Percentiles rank a stretch among this genome's conserved stretches.
Conservation (phyloP, 1,140 invertebrate genomes). For the Bombyx mandarina region DNA sequence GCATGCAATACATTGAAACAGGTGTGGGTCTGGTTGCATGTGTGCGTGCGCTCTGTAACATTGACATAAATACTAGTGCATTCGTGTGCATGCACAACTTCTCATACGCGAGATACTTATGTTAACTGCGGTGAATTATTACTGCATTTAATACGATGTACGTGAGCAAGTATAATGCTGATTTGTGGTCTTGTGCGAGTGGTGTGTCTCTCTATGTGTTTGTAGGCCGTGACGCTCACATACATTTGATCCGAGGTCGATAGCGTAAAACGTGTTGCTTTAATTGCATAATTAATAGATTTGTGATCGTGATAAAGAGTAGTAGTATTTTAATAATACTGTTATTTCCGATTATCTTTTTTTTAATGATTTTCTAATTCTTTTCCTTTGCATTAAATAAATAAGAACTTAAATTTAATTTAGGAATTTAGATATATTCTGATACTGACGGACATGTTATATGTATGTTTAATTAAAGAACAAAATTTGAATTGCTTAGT, state of each 20-base stretch:
- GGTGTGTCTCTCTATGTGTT: constrained; percentile 7
- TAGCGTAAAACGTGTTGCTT: constrained; percentile 17
- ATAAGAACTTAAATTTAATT: no score
- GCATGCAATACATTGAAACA: constrained; percentile 29
- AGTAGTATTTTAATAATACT: no score
- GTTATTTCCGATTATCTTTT: no score
- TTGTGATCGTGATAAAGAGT: not conserved
- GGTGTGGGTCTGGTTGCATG: constrained; percentile 30
- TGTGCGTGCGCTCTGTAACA: constrained; percentile 43
- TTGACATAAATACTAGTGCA: constrained; percentile 59
- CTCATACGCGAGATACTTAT: constrained; percentile 7
- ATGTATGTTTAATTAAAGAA: no score
- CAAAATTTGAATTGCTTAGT: no score
- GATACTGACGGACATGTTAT: no score
- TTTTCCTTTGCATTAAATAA: no score
- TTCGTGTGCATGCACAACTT: constrained; percentile 19
- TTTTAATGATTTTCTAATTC: no score
- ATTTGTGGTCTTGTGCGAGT: constrained; percentile 30
- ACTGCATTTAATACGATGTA: constrained; percentile 31
- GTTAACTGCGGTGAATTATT: constrained; percentile 31
- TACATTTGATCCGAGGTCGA: constrained; percentile 39
- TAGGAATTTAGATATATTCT: no score
- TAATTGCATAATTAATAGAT: constrained; percentile 4
- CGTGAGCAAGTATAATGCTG: constrained; percentile 30
- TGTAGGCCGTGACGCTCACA: constrained; percentile 49